A percentile compares a stretch with the other conserved stretches of the same genome.
Evolutionary conservation across 2,113 vertebrate species (phyloP).

Genomic region (Perca flavescens): DNA sequence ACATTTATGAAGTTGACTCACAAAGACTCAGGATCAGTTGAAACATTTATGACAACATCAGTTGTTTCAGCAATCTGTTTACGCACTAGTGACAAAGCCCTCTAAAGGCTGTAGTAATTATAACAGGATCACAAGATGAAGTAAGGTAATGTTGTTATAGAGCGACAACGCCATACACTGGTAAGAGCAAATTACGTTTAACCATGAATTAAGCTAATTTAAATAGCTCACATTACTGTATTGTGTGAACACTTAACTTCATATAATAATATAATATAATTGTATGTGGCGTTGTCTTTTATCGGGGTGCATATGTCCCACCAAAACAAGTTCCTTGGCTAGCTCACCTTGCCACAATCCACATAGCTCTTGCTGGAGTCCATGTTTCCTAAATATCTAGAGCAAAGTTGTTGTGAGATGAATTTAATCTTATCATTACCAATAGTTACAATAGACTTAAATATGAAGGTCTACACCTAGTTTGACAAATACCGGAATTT

Average conservation of each 20-base stretch:
- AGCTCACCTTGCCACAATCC: not conserved
- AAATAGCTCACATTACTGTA: too few species aligned
- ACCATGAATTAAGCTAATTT: too few species aligned
- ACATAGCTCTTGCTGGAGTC: not conserved
- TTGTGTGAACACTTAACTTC: too few species aligned
- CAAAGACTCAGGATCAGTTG: not conserved
- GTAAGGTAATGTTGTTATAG: not conserved
- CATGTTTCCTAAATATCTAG: not conserved
- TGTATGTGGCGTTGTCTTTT: too few species aligned
- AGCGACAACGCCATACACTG: not conserved
- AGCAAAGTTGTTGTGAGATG: not conserved
- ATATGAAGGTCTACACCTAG: not conserved
- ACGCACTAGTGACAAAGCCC: not conserved
- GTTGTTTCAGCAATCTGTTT: conserved; percentile 9
- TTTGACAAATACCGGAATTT: not conserved
- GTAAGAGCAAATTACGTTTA: too few species aligned
- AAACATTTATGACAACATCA: not conserved
- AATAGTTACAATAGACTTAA: not conserved
- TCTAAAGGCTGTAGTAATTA: not conserved
- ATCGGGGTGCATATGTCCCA: too few species aligned
- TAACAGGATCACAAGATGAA: not conserved
- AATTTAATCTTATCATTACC: not conserved
- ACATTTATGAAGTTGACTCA: not conserved
- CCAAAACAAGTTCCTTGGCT: too few species aligned
- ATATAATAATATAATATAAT: too few species aligned